Base-by-base conservation (phyloP, 2,113 vertebrate genomes). In the Myotis lucifugus region DNA sequence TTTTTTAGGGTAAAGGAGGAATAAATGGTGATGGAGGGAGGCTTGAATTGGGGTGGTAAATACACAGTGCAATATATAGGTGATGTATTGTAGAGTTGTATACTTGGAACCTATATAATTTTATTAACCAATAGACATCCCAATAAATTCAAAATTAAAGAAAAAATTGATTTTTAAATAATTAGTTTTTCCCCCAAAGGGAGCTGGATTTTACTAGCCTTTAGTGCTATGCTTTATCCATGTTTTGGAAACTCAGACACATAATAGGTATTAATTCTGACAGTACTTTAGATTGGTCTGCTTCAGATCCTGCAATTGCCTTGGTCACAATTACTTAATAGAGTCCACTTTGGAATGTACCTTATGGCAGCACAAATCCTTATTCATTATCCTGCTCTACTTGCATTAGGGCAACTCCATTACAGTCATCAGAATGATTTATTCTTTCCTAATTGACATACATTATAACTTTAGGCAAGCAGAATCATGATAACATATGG, bases 301-400 rank as follows among this genome's bases (percentile, higher is more conserved):
- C 37, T 90, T 76, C 56, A 94, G 61, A 77, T 94, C 83, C 5
- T 56, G 29, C 73, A 56, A 86, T 87, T 90, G 42, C n/a, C 56
- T 85, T 91, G 19, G 25, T 96, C 64, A 83, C 85, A 93, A 29
- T 83, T 73, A 88, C 37, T 46, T 89, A 86, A 76, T 66, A 90
- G 61, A 92, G 34, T 86, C 40, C 32, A 89, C 48, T 74, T 82
- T 52, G 34, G 34, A 91, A 91, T 86, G 5, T 73, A 52, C 40
- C 29, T 67, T 83, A 73, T 89, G 66, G 42, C 34, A 93, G 64
- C 64, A 95, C 15, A 92, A 48, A 84, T 93, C 42, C 21, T 67
- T 89, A 85, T 88, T 85, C 32, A 91, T 88, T 88, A 70, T 83
- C 34, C 37, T 93, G 8, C 13, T 72, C 42, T 85, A 9, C 59